These are phyloP conservation scores for Botia almorhae DNA, from an alignment of 2,797 vertebrate species.

Conservation along the genomic window DNA sequence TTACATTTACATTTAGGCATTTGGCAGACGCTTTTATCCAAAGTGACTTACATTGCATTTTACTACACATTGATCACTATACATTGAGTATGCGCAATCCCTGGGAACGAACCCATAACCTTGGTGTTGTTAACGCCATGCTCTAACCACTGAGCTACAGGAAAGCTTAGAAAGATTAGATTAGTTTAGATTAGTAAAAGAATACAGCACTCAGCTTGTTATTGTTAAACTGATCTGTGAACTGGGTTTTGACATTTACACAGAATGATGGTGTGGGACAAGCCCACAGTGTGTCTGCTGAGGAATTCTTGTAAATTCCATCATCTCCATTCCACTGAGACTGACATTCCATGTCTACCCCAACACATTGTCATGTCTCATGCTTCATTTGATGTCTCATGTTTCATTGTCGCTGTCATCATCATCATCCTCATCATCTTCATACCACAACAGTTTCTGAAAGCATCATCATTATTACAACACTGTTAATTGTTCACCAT, in stretches of 20 bases:
- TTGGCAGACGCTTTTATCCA: too few species aligned
- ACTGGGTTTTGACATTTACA: conserved; percentile 20
- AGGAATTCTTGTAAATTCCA: conserved; percentile 46
- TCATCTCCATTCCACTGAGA: neutral
- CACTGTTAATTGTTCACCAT: neutral
- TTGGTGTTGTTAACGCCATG: too few species aligned
- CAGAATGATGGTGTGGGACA: conserved; percentile 32
- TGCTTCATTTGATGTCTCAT: neutral
- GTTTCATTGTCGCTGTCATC: neutral
- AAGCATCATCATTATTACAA: neutral
- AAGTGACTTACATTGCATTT: too few species aligned
- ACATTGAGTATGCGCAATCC: too few species aligned
- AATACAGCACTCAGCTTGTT: neutral
- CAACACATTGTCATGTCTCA: neutral
- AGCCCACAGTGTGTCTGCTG: conserved; percentile 25
- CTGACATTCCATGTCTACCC: conserved; percentile 24
- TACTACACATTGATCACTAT: too few species aligned
- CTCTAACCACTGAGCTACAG: too few species aligned
- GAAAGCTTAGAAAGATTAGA: too few species aligned
- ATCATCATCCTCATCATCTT: too few species aligned
- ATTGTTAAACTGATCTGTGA: neutral
- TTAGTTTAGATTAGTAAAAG: too few species aligned
- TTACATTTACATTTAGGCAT: too few species aligned
- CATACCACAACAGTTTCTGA: too few species aligned
- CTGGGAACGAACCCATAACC: too few species aligned